Evolutionary conservation across 1,140 invertebrate genomes (phyloP), one percentile per base, ranked within the genome.

Genomic region (Drosophila teissieri): DNA sequence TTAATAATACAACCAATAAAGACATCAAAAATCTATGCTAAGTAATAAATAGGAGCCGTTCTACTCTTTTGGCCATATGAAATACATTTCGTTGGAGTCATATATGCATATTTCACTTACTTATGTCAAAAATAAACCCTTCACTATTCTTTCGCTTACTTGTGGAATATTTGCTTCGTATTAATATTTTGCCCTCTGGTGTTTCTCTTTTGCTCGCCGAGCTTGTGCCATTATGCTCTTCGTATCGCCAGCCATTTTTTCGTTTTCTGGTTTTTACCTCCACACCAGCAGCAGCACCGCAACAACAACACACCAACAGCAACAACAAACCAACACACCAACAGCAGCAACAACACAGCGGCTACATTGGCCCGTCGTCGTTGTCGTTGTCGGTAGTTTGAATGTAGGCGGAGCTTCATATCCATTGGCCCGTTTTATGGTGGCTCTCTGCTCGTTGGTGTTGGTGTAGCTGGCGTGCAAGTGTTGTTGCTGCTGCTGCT

Each of bases 341-440:
- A 37, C 51, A 62, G 17, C 53, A 79, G 36, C 37, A 77, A 14
- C 55, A 67, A 45, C 39, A 64, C 15, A 19, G 31, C 51, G 55
- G 17, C 53, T 69, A 64, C 67, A 85, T 44, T 55, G 62, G 19
- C 68, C 60, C 62, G 64, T 61, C 64, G 36, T 49, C 54, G 75
- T 51, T 51, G 49, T 80, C 60, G 73, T 81, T 70, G 83, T 88
- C 73, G 83, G 83, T 88, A 84, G 84, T 89, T 89, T 84, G 76
- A 68, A 80, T 80, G 84, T 89, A 90, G 89, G 89, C 89, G 89
- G 89, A 91, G 89, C 89, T 91, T 91, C 84, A 91, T 91, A 89
- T 80, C 81, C 89, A 91, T 91, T 91, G 89, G 89, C 79, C 58
- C 89, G 79, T 89, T 89, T 89, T 89, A 89, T 89, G 84, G 84